A percentile compares a stretch with the other conserved stretches of the same genome.
Evolutionary conservation across 2,888 invertebrate species (phyloP).

Genomic region (Mylabris sibirica): DNA sequence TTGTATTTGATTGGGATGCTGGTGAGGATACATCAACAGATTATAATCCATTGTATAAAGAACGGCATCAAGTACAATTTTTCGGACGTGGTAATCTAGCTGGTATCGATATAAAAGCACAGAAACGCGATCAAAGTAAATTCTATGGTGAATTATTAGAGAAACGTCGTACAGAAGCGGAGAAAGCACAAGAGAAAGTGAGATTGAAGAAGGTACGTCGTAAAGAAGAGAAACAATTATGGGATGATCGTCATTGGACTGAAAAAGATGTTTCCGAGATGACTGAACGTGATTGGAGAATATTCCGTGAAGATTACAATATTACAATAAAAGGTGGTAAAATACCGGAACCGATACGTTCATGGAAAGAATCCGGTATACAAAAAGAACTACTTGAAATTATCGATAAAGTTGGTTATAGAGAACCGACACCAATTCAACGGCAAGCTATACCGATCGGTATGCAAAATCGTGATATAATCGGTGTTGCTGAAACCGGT

Average conservation of each 20-base stretch:
- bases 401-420: slow-evolving; percentile 93
- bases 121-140: slow-evolving; percentile 93
- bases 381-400: slow-evolving; percentile 91
- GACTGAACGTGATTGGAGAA: slow-evolving; percentile 99
- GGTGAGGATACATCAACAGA: slow-evolving; percentile 98
- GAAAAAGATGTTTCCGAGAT: slow-evolving; percentile 94
- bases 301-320: slow-evolving; percentile 99
- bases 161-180: slow-evolving; percentile 92
- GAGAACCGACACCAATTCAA: slow-evolving; percentile 99
- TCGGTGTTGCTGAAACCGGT: slow-evolving; percentile 99
- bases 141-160: slow-evolving; percentile 97
- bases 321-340: slow-evolving; percentile 97
- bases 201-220: slow-evolving; percentile 90
- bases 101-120: slow-evolving; percentile 97
- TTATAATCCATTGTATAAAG: slow-evolving; percentile 96
- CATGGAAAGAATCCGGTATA: slow-evolving; percentile 93
- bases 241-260: slow-evolving; percentile 99
- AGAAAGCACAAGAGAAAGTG: slow-evolving; percentile 95
- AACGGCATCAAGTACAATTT: slow-evolving; percentile 96
- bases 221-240: slow-evolving; percentile 97
- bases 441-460: slow-evolving; percentile 99
- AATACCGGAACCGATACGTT: slow-evolving; percentile 95
- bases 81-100: slow-evolving; percentile 98
- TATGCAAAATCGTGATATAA: slow-evolving; percentile 92
- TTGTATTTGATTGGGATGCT: slow-evolving; percentile 99